Conservation (phyloP, 2,113 vertebrate genomes). For the Sakesphorus luctuosus region DNA sequence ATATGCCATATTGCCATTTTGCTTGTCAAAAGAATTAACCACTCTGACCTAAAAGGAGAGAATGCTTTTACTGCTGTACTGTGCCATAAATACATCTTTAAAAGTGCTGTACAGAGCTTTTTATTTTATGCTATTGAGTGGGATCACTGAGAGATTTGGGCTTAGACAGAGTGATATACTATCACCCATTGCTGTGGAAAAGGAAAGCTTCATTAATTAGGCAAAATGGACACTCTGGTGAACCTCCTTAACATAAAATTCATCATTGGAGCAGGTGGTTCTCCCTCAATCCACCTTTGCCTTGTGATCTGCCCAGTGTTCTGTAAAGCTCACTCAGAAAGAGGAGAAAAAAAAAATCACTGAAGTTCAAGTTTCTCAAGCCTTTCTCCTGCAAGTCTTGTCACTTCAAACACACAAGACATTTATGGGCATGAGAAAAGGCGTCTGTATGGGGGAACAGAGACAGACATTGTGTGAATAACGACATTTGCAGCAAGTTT, state of each 20-base stretch:
- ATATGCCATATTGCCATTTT: not conserved
- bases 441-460: not conserved
- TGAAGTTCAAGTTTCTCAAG: not conserved
- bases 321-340: not conserved
- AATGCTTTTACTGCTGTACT: not conserved
- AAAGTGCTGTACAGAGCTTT: not conserved
- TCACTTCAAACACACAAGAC: not conserved
- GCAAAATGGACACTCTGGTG: not conserved
- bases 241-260: not conserved
- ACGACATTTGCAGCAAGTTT: not conserved
- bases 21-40: not conserved
- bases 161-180: not conserved
- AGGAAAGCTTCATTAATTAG: not conserved
- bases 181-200: not conserved
- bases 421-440: not conserved
- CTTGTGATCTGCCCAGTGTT: not conserved
- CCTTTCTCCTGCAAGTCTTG: not conserved
- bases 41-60: not conserved
- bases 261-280: not conserved
- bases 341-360: not conserved
- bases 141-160: not conserved
- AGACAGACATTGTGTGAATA: not conserved
- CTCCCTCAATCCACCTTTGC: not conserved
- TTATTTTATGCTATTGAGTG: not conserved
- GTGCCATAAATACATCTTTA: not conserved